Percentiles rank a stretch among this genome's conserved stretches.
phyloP scores from a whole-genome alignment of 2,797 vertebrate genomes.

The Monodelphis domestica region DNA sequence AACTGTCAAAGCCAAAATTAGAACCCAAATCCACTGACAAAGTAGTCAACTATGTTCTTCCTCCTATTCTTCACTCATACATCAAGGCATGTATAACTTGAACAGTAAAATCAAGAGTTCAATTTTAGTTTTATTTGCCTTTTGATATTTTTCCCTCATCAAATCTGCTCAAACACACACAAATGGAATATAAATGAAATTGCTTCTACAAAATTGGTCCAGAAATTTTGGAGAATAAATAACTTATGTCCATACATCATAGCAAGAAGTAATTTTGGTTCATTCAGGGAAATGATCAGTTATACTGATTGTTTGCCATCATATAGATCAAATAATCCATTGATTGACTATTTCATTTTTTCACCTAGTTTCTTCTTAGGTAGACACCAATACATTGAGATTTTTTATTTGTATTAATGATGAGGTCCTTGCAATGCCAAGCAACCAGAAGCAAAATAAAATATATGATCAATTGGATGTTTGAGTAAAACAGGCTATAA shows the following conservation, averaged over 20 bases:
- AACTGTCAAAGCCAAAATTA: not conserved
- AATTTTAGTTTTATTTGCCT: not conserved
- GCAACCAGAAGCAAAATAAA: conserved; percentile 35
- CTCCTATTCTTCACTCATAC: not conserved
- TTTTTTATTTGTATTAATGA: conserved; percentile 7
- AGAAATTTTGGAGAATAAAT: too few relatives aligned
- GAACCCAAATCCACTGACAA: not conserved
- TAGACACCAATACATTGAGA: not conserved
- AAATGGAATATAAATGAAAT: not conserved
- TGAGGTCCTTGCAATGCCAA: not conserved
- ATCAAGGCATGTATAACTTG: not conserved
- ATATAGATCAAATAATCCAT: not conserved
- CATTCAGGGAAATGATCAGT: conserved; percentile 25
- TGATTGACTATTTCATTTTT: not conserved
- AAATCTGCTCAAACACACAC: not conserved
- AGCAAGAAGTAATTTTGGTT: not conserved
- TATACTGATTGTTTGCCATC: not conserved
- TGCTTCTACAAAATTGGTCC: not conserved
- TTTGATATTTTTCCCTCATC: not conserved
- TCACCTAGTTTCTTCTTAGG: not conserved
- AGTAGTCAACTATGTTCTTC: not conserved
- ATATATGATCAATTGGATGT: not conserved
- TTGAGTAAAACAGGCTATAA: too few relatives aligned
- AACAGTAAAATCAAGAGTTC: not conserved
- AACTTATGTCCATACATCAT: too few relatives aligned